Conservation (phyloP, 2,797 vertebrate genomes). For the Morelia viridis region DNA sequence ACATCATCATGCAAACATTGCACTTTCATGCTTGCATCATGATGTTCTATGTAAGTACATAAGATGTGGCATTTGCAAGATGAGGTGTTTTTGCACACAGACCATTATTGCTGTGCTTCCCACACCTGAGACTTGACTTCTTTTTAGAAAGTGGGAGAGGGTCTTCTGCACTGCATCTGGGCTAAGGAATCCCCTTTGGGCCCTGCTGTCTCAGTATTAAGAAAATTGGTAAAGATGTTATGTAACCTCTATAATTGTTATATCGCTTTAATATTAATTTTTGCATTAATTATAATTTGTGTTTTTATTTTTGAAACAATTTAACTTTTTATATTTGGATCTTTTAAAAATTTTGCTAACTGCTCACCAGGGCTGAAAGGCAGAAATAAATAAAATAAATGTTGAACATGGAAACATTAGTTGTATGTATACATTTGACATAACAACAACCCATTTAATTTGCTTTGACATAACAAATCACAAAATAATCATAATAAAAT, state of each 20-base stretch:
- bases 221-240: not conserved
- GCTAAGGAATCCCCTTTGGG: not conserved
- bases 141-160: not conserved
- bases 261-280: not conserved
- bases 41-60: not conserved
- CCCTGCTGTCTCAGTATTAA: not conserved
- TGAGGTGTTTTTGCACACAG: not conserved
- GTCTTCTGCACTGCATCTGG: not conserved
- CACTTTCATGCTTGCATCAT: not conserved
- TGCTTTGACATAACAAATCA: conserved; percentile 1
- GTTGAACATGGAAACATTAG: not conserved
- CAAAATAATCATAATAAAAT: not conserved
- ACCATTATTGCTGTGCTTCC: not conserved
- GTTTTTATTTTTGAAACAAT: not conserved
- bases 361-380: not conserved
- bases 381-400: not conserved
- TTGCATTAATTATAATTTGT: not conserved
- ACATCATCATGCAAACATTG: not conserved
- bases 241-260: not conserved
- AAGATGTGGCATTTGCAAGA: not conserved
- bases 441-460: conserved; percentile 28
- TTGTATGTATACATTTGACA: not conserved
- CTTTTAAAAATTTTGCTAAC: not conserved
- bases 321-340: not conserved
- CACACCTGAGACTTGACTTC: not conserved